Conservation (phyloP, 2,797 vertebrate genomes). For the Thripadectes ignobilis region DNA sequence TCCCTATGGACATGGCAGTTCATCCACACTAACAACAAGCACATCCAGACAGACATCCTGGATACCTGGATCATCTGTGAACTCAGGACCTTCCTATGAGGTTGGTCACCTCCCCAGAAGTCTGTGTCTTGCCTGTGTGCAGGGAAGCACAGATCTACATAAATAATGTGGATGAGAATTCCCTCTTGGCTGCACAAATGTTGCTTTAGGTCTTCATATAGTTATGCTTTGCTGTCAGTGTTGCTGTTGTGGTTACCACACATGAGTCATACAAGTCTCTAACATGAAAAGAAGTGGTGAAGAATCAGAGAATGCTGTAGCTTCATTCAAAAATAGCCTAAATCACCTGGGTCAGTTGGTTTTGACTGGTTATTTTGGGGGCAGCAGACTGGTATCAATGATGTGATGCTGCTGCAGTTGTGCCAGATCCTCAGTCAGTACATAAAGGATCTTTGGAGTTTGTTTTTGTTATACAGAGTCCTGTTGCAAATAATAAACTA, state of each 20-base stretch:
- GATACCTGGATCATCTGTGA: not conserved
- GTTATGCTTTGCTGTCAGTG: not conserved
- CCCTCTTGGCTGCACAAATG: not conserved
- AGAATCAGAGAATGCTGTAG: not conserved
- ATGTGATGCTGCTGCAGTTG: not conserved
- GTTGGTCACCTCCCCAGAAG: not conserved
- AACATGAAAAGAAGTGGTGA: not conserved
- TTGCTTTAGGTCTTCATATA: not conserved
- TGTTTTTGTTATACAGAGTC: not conserved
- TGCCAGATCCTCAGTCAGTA: not conserved
- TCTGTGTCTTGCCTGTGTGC: not conserved
- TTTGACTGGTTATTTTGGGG: not conserved
- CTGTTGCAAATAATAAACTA: not conserved
- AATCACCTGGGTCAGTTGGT: not conserved
- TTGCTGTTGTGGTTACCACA: not conserved
- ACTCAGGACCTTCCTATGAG: not conserved
- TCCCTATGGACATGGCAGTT: rapidly evolving
- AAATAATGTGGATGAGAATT: not conserved
- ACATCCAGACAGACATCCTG: not conserved
- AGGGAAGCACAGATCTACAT: not conserved
- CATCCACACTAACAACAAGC: not conserved
- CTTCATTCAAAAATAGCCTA: not conserved
- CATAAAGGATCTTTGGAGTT: not conserved
- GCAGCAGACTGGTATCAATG: not conserved
- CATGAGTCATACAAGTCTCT: rapidly evolving